Percentiles rank a stretch among this genome's conserved stretches.
phyloP scores from a whole-genome alignment of 2,888 invertebrate genomes.

The Rhogogaster chlorosoma region DNA sequence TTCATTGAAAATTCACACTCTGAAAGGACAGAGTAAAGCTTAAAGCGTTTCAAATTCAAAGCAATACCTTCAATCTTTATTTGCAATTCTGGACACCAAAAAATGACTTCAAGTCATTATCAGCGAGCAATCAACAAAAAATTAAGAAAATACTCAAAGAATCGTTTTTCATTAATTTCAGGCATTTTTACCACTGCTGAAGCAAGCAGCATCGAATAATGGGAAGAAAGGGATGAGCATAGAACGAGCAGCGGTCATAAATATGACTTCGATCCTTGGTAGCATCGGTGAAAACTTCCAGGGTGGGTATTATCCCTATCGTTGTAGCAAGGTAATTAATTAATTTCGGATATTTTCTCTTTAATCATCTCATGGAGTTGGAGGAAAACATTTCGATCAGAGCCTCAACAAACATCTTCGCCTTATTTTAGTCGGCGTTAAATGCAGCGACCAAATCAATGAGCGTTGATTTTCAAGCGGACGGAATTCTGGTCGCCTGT shows the following conservation, averaged over 20 bases:
- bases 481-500: conserved; percentile 86
- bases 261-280: conserved; percentile 90
- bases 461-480: conserved; percentile 88
- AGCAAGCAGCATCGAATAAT: conserved; percentile 83
- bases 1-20: not conserved
- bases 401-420: conserved; percentile 46
- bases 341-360: conserved; percentile 50
- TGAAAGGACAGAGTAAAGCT: not conserved
- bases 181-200: conserved; percentile 87
- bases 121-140: not conserved
- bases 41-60: not conserved
- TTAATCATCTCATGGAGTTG: conserved; percentile 33
- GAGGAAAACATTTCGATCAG: conserved; percentile 30
- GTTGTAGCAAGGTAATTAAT: conserved; percentile 88
- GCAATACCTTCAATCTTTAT: not conserved
- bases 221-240: conserved; percentile 79
- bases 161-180: conserved; percentile 72
- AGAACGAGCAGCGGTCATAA: conserved; percentile 87
- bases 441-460: conserved; percentile 93
- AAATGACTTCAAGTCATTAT: not conserved
- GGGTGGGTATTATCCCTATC: conserved; percentile 91
- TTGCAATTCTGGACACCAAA: not conserved
- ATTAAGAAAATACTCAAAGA: not conserved
- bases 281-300: conserved; percentile 87
- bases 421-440: conserved; percentile 85